phyloP scores from a whole-genome alignment of 2,888 invertebrate genomes.

The Brenthis daphne region DNA sequence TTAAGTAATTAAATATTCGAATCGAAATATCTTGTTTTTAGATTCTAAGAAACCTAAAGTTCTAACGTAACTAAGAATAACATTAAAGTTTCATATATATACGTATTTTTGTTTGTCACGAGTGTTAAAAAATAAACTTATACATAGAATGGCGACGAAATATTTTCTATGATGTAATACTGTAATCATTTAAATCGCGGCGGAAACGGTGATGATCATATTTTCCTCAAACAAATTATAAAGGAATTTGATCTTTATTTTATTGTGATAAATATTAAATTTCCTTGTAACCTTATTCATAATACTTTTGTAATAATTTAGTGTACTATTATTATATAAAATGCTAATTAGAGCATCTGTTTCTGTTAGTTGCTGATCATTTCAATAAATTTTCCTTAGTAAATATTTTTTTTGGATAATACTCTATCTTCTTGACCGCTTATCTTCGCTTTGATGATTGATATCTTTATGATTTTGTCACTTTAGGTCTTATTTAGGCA shows the following conservation, averaged over 20 bases:
- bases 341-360: not conserved
- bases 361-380: not conserved
- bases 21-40: too few relatives aligned
- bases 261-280: not conserved
- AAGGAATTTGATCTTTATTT: not conserved
- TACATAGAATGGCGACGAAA: conserved; percentile 4
- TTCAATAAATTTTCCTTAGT: not conserved
- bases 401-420: not conserved
- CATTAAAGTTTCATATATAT: too few relatives aligned
- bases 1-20: too few relatives aligned
- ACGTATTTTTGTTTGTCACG: too few relatives aligned
- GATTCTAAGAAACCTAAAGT: too few relatives aligned
- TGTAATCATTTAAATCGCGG: conserved; percentile 26
- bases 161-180: conserved; percentile 34
- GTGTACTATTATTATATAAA: conserved; percentile 9
- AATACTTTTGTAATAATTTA: not conserved
- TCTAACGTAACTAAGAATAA: too few relatives aligned
- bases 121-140: not conserved
- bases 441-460: too few relatives aligned
- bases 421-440: too few relatives aligned
- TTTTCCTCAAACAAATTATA: conserved; percentile 16
- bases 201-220: conserved; percentile 31
- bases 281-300: not conserved
- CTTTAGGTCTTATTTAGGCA: too few relatives aligned
- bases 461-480: too few relatives aligned